Evolutionary conservation across 2,888 invertebrate genomes (phyloP).

Genomic region (Heliconius ethilla): DNA sequence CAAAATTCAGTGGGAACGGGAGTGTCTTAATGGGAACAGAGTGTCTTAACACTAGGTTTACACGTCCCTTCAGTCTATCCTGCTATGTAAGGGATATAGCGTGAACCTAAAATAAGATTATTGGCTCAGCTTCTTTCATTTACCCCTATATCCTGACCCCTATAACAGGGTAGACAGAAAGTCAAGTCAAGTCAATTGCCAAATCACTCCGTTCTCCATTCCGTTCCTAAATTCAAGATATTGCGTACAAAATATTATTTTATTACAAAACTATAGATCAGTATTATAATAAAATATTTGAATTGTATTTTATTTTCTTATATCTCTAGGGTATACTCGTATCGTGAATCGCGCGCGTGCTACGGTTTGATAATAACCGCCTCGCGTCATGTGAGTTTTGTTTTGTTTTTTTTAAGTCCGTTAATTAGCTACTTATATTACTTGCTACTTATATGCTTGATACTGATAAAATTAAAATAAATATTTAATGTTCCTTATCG

Average conservation of each 20-base stretch:
- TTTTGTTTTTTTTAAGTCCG: not conserved
- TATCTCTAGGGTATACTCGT: conserved; percentile 4
- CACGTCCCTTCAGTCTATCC: no score
- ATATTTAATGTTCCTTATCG: not conserved
- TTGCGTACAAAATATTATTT: not conserved
- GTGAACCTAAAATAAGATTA: no score
- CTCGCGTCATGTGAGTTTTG: not conserved
- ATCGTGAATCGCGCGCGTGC: conserved; percentile 6
- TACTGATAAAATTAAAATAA: not conserved
- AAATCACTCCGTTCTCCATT: not conserved
- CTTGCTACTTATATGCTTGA: not conserved
- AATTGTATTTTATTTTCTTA: not conserved
- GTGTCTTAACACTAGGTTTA: no score
- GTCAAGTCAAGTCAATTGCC: not conserved
- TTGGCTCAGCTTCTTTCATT: no score
- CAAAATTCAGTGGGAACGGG: no score
- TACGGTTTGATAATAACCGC: not conserved
- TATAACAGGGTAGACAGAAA: not conserved
- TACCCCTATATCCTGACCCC: no score
- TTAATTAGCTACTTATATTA: conserved; percentile 6
- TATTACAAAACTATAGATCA: not conserved
- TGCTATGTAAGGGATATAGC: no score
- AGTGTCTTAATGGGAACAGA: no score
- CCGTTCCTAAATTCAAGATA: not conserved
- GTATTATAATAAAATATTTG: not conserved